Evolutionary conservation across 2,888 invertebrate genomes (phyloP).

Genomic region (Spicauda simplicius): DNA sequence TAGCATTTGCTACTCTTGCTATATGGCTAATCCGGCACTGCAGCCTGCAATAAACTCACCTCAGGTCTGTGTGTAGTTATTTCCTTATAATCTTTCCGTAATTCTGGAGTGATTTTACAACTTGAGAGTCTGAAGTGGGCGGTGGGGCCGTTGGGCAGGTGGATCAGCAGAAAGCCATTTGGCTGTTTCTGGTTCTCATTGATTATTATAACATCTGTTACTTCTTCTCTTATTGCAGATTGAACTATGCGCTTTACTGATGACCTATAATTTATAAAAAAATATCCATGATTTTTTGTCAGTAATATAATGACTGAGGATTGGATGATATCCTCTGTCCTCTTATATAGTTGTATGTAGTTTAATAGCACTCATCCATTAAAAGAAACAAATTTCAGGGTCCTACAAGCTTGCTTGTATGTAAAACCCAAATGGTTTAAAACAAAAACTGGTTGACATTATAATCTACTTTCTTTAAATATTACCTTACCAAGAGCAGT

Average conservation of each 20-base stretch:
- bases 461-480: too few species aligned
- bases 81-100: constrained; percentile 91
- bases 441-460: too few species aligned
- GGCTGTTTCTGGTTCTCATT: constrained; percentile 97
- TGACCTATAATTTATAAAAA: constrained; percentile 80
- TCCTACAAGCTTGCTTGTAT: too few species aligned
- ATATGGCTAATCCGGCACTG: too few species aligned
- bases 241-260: constrained; percentile 97
- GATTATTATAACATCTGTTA: constrained; percentile 95
- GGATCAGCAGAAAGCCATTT: constrained; percentile 96
- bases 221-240: constrained; percentile 91
- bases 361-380: too few species aligned
- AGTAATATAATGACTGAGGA: too few species aligned
- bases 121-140: constrained; percentile 97
- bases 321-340: too few species aligned
- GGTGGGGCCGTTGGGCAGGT: constrained; percentile 98
- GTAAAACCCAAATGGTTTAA: too few species aligned
- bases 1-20: too few species aligned
- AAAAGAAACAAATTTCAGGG: too few species aligned
- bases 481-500: too few species aligned
- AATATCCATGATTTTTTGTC: background rate
- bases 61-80: constrained; percentile 96
- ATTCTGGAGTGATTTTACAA: constrained; percentile 94
- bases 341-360: too few species aligned
- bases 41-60: constrained; percentile 62